Evolutionary conservation across 2,113 vertebrate species (phyloP).

Genomic region (Antidorcas marsupialis): DNA sequence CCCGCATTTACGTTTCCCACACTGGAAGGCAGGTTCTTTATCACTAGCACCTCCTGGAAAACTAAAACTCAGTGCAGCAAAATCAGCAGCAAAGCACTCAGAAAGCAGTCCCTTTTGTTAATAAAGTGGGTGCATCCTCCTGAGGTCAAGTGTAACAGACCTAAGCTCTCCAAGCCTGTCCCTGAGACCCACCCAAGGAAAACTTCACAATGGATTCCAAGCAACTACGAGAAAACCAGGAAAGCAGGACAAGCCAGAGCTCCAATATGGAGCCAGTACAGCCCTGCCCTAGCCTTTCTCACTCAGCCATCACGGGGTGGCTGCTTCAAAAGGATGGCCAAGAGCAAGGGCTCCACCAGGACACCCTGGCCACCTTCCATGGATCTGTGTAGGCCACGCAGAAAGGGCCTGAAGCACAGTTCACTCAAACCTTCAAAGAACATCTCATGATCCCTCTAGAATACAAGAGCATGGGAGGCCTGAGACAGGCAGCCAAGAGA

Average conservation of each 20-base stretch:
- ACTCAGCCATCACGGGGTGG: neutral
- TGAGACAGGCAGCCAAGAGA: rapidly evolving
- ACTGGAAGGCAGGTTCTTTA: neutral
- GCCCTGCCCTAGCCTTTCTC: no score
- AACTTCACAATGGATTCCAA: neutral
- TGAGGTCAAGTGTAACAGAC: neutral
- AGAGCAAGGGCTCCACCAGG: rapidly evolving
- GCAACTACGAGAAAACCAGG: neutral
- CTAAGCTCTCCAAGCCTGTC: neutral
- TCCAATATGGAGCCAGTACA: neutral
- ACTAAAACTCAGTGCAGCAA: neutral
- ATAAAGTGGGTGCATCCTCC: neutral
- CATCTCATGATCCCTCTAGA: neutral
- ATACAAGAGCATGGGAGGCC: neutral
- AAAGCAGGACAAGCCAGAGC: neutral
- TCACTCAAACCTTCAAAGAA: neutral
- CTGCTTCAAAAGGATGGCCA: neutral
- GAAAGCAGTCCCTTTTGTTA: neutral
- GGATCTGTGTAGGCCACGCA: rapidly evolving
- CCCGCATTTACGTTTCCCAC: neutral
- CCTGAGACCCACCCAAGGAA: neutral
- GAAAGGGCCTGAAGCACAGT: neutral
- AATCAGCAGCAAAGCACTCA: neutral
- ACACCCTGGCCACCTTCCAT: rapidly evolving
- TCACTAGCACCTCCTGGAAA: neutral